Evolutionary conservation across 2,113 vertebrate genomes (phyloP), one percentile per base, ranked within the genome.

Genomic region (Craseonycteris thonglongyai): DNA sequence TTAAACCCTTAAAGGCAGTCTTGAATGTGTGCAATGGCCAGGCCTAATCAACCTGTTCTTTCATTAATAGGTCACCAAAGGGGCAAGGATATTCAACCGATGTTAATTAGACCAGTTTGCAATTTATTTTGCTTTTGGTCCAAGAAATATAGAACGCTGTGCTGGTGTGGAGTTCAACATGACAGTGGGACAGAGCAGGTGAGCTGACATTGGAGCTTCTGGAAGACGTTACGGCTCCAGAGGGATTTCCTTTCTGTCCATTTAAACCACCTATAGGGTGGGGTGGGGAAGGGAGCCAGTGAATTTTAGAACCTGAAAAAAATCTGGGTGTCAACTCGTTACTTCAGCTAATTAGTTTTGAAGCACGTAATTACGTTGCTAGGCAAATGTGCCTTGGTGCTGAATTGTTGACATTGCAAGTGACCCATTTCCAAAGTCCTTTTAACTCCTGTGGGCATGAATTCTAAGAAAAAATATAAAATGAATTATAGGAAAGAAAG

Each of bases 111-210:
- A 30, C 98, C 99, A 1, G 86, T 99, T 47, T 98, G 98, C 91
- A 98, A 99, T 74, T 66, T 98, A 19, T 98, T 98, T 92, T 99
- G 98, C 93, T 99, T 99, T 96, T 99, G 98, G 98, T 99, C 98
- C 7, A 30, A 98, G 51, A 98, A 98, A 81, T 98, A 97, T 88
- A 98, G 98, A 97, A 91, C 82, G 33, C 68, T 97, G 51, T 98
- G 98, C 33, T 98, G 98, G 98, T 98, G 98, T 4, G 98, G 98
- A 0, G 98, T 99, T 92, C 90, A 26, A n/a, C 98, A 99, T 0
- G 89, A 97, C 35, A 71, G 59, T n/a, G 92, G 10, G 26, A 93
- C 63, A 26, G 92, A 97, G 40, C 95, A 98, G 80, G 98, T 99
- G 72, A 98, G 98, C 49, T 7, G 54, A 4, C 45, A 28, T 6